phyloP scores from a whole-genome alignment of 2,113 vertebrate species.

The Indicator maculatus region DNA sequence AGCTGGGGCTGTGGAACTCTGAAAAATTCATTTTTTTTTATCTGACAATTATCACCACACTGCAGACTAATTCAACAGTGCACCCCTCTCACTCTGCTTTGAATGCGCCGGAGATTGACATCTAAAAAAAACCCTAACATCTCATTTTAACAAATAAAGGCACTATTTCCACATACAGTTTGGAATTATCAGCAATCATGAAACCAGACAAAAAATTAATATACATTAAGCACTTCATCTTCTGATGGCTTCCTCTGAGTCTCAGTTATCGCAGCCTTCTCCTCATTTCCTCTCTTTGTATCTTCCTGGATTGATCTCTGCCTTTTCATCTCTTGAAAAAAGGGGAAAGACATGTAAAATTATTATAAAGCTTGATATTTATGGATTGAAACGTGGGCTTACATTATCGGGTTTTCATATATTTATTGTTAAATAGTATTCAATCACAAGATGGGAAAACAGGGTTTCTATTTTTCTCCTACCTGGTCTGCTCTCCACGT shows the following conservation, averaged over 20 bases:
- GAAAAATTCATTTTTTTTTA: slow-evolving; percentile 89
- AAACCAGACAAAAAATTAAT: slow-evolving; percentile 89
- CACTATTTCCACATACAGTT: slow-evolving; percentile 85
- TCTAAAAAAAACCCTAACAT: slow-evolving; percentile 85
- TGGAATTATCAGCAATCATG: slow-evolving; percentile 88
- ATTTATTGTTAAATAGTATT: slow-evolving; percentile 71
- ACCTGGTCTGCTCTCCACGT: slow-evolving; percentile 96
- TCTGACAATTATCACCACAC: slow-evolving; percentile 90
- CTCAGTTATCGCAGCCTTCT: slow-evolving; percentile 84
- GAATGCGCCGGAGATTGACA: slow-evolving; percentile 87
- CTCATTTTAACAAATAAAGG: slow-evolving; percentile 88
- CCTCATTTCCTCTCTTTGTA: slow-evolving; percentile 88
- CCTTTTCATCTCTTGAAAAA: slow-evolving; percentile 92
- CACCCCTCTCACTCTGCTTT: slow-evolving; percentile 84
- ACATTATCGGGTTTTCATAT: slow-evolving; percentile 73
- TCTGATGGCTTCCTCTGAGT: slow-evolving; percentile 90
- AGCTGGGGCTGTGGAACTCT: slow-evolving; percentile 84
- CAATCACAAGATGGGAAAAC: slow-evolving; percentile 72
- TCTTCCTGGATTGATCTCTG: slow-evolving; percentile 96
- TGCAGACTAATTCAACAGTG: slow-evolving; percentile 87
- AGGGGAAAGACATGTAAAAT: slow-evolving; percentile 80
- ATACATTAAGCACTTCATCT: slow-evolving; percentile 95
- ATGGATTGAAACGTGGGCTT: slow-evolving; percentile 78
- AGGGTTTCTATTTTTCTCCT: slow-evolving; percentile 67
- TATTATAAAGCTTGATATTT: slow-evolving; percentile 85